These are phyloP conservation scores for Stegostoma tigrinum DNA, from an alignment of 2,113 vertebrate species.

Conservation along the genomic window DNA sequence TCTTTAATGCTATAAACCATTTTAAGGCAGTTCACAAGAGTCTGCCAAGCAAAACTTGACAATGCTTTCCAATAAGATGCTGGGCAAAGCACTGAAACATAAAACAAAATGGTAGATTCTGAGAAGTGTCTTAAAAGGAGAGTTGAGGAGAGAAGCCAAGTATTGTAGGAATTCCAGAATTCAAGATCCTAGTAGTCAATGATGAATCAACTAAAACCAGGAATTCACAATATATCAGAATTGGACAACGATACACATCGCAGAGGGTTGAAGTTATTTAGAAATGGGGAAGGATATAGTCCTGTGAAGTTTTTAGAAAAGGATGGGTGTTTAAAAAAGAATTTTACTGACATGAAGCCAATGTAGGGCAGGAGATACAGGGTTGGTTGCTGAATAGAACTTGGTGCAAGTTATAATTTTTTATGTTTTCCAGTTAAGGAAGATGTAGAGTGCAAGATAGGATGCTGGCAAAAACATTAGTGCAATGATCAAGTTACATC, in stretches of 20 bases:
- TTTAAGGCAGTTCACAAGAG: background rate
- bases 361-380: no score
- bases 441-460: background rate
- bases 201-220: no score
- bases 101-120: no score
- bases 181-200: no score
- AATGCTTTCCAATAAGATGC: background rate
- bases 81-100: no score
- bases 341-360: background rate
- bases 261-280: background rate
- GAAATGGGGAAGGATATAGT: background rate
- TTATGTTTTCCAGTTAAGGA: background rate
- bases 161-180: no score
- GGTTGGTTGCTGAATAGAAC: background rate
- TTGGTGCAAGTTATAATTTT: background rate
- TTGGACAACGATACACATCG: background rate
- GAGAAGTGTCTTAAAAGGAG: no score
- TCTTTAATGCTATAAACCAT: no score
- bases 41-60: background rate
- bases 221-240: background rate
- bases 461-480: background rate
- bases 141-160: no score
- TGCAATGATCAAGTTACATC: background rate
- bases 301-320: background rate
- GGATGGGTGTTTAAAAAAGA: background rate